phyloP scores from a whole-genome alignment of 2,888 invertebrate genomes.

The Synanthedon formicaeformis region DNA sequence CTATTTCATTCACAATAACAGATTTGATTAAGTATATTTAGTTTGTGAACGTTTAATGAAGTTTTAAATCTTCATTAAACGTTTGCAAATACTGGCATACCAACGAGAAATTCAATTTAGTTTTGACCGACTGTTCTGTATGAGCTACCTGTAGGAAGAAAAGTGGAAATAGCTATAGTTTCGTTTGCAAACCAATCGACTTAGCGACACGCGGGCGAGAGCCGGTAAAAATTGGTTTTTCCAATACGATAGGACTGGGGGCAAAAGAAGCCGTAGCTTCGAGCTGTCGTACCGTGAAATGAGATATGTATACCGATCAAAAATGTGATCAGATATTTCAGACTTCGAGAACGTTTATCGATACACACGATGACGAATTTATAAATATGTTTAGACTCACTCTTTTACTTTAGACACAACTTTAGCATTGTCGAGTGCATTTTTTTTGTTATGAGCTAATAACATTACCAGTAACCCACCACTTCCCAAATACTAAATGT shows the following conservation, averaged over 20 bases:
- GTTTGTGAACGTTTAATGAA: too few relatives aligned
- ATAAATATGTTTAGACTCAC: background rate
- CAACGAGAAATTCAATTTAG: too few relatives aligned
- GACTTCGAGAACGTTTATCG: conserved; percentile 2
- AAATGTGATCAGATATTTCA: conserved; percentile 43
- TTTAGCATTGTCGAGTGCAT: too few relatives aligned
- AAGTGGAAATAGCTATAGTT: conserved; percentile 1
- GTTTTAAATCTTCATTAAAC: too few relatives aligned
- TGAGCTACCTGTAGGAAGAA: background rate
- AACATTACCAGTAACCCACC: too few relatives aligned
- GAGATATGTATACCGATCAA: conserved; percentile 52
- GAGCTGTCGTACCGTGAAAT: conserved; percentile 56
- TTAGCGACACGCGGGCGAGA: conserved; percentile 36
- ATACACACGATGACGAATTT: background rate
- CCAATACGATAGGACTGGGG: conserved; percentile 25
- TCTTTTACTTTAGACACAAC: too few relatives aligned
- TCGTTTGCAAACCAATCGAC: conserved; percentile 37
- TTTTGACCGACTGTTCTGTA: too few relatives aligned
- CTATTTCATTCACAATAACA: too few relatives aligned
- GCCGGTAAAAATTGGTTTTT: conserved; percentile 53
- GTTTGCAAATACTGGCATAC: too few relatives aligned
- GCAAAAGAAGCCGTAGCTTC: conserved; percentile 16
- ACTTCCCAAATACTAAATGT: too few relatives aligned
- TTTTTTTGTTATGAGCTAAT: too few relatives aligned
- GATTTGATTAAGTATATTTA: too few relatives aligned